These are phyloP conservation scores for Diaprepes abbreviatus DNA, from an alignment of 2,888 invertebrate genomes.

Conservation along the genomic window DNA sequence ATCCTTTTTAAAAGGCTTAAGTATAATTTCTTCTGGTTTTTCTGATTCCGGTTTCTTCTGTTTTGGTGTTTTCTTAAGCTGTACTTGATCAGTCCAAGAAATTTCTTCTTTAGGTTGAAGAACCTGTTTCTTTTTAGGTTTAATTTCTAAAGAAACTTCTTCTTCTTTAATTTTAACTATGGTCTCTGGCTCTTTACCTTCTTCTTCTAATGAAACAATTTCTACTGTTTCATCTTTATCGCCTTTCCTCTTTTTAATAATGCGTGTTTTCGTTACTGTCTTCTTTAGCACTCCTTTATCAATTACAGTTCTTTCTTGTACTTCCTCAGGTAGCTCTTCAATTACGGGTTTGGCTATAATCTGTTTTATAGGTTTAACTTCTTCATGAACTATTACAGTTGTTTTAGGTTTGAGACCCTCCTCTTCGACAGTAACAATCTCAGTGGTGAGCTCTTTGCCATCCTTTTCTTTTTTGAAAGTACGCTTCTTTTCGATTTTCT, in stretches of 20 bases:
- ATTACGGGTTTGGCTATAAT: neutral
- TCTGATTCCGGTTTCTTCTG: slow-evolving; percentile 52
- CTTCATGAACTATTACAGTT: slow-evolving; percentile 54
- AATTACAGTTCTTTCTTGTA: slow-evolving; percentile 58
- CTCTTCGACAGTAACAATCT: slow-evolving; percentile 59
- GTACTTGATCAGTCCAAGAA: slow-evolving; percentile 50
- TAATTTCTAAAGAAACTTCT: slow-evolving; percentile 49
- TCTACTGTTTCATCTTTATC: slow-evolving; percentile 61
- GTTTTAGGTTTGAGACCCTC: slow-evolving; percentile 56
- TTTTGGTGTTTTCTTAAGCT: slow-evolving; percentile 17
- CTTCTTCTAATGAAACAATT: slow-evolving; percentile 54
- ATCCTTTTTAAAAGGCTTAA: slow-evolving; percentile 59
- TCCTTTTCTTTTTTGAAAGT: slow-evolving; percentile 64
- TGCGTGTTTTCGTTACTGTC: slow-evolving; percentile 63
- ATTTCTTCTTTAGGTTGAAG: slow-evolving; percentile 56
- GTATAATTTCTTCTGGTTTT: slow-evolving; percentile 60
- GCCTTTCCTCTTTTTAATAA: slow-evolving; percentile 66
- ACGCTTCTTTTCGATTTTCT: slow-evolving; percentile 60
- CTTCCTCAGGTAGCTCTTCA: slow-evolving; percentile 13
- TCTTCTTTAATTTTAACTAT: slow-evolving; percentile 48
- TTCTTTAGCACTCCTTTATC: slow-evolving; percentile 58
- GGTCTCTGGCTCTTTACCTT: slow-evolving; percentile 60
- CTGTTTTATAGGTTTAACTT: neutral
- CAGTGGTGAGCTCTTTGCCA: slow-evolving; percentile 54
- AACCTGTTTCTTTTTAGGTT: slow-evolving; percentile 61